These are phyloP conservation scores for Presbytis comata DNA, from an alignment of 2,797 vertebrate genomes.

Conservation along the genomic window DNA sequence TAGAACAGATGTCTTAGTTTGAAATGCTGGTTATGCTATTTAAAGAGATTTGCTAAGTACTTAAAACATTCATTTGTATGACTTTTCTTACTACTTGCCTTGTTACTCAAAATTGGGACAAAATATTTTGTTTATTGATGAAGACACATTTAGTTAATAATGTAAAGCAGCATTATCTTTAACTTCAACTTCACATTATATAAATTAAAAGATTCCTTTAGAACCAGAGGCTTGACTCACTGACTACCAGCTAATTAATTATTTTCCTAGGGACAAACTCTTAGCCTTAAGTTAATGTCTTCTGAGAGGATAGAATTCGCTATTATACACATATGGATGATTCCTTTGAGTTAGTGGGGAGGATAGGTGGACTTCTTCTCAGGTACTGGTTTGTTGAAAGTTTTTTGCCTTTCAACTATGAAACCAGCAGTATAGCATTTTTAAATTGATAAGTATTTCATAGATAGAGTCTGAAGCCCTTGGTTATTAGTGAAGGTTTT, in stretches of 20 bases:
- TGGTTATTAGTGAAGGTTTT: neutral
- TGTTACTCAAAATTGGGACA: neutral
- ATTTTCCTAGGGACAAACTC: neutral
- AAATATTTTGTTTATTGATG: neutral
- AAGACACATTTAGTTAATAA: neutral
- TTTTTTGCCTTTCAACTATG: neutral
- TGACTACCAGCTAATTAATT: neutral
- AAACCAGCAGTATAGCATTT: neutral
- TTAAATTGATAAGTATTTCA: neutral
- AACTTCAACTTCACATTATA: neutral
- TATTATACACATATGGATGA: neutral
- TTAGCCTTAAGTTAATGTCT: neutral
- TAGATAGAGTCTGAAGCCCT: neutral
- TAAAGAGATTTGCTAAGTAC: neutral
- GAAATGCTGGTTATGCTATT: neutral
- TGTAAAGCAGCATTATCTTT: neutral
- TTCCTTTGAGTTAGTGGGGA: neutral
- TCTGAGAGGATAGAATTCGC: neutral
- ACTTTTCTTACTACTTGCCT: constrained; percentile 14
- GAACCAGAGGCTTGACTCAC: neutral
- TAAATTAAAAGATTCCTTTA: neutral
- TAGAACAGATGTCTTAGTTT: neutral
- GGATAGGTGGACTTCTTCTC: neutral
- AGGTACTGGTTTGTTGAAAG: neutral
- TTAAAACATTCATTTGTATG: neutral